Evolutionary conservation across 2,888 invertebrate species (phyloP).

Genomic region (Drepanosiphum platanoidis): DNA sequence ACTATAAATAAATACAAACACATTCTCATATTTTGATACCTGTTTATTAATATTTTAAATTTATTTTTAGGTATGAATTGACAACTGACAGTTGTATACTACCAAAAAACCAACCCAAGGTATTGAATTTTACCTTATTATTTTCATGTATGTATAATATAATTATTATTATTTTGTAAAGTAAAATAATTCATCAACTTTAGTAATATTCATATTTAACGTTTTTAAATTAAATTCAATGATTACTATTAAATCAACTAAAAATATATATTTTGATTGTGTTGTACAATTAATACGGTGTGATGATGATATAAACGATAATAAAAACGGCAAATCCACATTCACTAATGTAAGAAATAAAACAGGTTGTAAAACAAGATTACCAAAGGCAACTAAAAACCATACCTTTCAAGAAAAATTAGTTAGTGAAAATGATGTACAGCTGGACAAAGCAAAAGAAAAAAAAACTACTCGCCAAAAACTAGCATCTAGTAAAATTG

Average conservation of each 20-base stretch:
- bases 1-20: neutral
- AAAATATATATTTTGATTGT: neutral
- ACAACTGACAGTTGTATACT: neutral
- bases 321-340: neutral
- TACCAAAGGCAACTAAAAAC: neutral
- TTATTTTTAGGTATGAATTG: slow-evolving; percentile 20
- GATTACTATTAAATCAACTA: too few species aligned
- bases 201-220: neutral
- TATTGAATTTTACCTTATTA: neutral
- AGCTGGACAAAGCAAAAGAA: neutral
- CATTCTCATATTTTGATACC: neutral
- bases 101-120: neutral
- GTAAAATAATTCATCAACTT: slow-evolving; percentile 17
- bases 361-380: neutral
- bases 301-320: neutral
- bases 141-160: slow-evolving; percentile 1
- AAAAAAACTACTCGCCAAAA: neutral
- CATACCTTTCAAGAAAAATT: neutral
- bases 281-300: neutral
- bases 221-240: neutral
- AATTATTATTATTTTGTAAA: neutral
- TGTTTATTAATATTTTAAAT: neutral
- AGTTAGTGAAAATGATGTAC: neutral
- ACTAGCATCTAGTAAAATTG: neutral
- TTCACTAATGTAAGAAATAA: neutral